Base-by-base conservation (phyloP, 2,888 invertebrate species). In the Sarcophaga variegata region DNA sequence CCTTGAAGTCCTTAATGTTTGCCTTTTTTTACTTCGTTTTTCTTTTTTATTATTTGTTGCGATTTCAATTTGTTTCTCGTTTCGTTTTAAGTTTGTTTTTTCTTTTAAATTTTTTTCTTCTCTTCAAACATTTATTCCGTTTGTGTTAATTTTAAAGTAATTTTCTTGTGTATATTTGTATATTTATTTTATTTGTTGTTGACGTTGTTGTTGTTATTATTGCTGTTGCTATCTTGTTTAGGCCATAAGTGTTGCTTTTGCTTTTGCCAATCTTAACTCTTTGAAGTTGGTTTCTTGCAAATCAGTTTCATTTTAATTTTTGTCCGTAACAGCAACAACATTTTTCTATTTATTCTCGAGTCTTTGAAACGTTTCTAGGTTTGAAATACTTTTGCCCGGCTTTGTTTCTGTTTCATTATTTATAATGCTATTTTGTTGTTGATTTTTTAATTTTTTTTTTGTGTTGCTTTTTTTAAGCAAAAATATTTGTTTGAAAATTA, bases 301-400 rank as follows among this genome's bases (percentile, higher is more conserved):
- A 89, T 89, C 82, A 86, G 85, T 88, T 88, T 88, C 88, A 89
- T 89, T 88, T 89, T 89, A 88, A 84, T 88, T 87, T 86, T 88
- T 88, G 87, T 87, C 88, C 88, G 87, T 86, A 86, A 74, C 78
- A 85, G 86, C 83, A 88, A 86, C 88, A 89, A 82, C 81, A 84
- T 87, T 84, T 84, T 87, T 49, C 20, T 54, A 12, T 12, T 17
- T 14, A 14, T 72, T 81, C 45, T 82, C 59, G 49, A 49, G 37
- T 77, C 69, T 77, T 62, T 84, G 75, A 60, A 81, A 71, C 47
- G 45, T 81, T 74, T 63, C 54, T 72, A 67, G 60, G 49, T 11
- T 62, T 47, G 45, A 59, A 37, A 37, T 37, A 10, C 45, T 71
- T 64, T 59, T 66, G 22, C 10, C 10, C 37, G 37, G 10, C 37